Evolutionary conservation across 2,888 invertebrate species (phyloP), one percentile per base, ranked within the genome.

Genomic region (Sussaba pulchella): DNA sequence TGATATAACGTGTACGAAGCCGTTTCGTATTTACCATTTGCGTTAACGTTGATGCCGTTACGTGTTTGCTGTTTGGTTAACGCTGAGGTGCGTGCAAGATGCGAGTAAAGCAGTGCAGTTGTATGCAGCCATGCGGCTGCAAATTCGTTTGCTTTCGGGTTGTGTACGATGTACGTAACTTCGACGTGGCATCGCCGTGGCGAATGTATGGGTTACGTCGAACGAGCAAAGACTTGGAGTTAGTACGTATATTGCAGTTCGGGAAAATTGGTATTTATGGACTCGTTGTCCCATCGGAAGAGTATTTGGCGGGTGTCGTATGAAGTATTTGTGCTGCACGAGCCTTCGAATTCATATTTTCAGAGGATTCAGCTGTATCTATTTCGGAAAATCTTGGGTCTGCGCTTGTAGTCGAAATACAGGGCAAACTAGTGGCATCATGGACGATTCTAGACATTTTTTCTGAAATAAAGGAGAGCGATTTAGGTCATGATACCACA

Each of bases 261-360:
- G 82, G 83, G 83, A 83, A 84, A 86, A 86, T 87, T 87, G 86
- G 87, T 87, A 87, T 87, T 87, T 87, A 87, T 87, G 86, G 82
- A 78, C 76, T 67, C 19, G 47, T 39, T 67, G 75, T 75, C 57
- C 39, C 75, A 39, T 47, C 39, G 24, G 21, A 10, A 24, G 26
- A 21, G 67, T 26, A 14, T 19, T 57, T 8, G 39, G 14, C 10
- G 31, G 47, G 26, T 39, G 17, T 36, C 17, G 39, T 10, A 19
- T 36, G 36, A 10, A 43, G 1, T 39, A 3, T 14, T n/a, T 31
- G 9, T 26, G 31, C 45, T 17, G 17, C 21, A 3, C 21, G 52
- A 39, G 39, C n/a, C 24, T 2, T 12, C 50, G 21, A 52, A 14
- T 50, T 31, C 17, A 26, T 39, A 14, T 17, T 8, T 24, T 4